Base-by-base conservation (phyloP, 1,140 invertebrate species). In the Alviniconcha marisindica region DNA sequence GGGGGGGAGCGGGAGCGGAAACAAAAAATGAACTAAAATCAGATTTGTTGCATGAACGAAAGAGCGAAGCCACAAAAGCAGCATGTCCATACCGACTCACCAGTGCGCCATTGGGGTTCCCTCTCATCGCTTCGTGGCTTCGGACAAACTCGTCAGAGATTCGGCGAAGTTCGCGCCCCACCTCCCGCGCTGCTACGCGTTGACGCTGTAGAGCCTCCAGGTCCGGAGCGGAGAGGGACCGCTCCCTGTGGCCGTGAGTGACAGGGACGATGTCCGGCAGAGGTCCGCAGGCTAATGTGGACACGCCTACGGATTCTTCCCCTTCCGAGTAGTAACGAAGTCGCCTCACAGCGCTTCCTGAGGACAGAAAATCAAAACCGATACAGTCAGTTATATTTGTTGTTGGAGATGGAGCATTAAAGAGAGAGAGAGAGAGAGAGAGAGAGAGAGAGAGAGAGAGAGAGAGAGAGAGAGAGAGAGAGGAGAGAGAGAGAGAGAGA, bases 221-320 rank as follows among this genome's bases (percentile, higher is more conserved):
- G 40, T 87, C 86, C 10, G 87, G 87, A 14, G 86, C 83, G n/a
- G 87, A 88, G n/a, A 88, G 74, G 0, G 85, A 87, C 28, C 87
- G 69, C 77, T 88, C 87, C 42, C 87, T 21, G 24, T 40, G 54
- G 24, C 76, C 73, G 10, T 66, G 77, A 15, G 40, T 56, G 40
- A 81, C 66, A 48, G 84, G 85, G 38, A 88, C 82, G 3, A 88
- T 71, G 80, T 88, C 87, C n/a, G 87, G 87, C 40, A 88, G 83
- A 14, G 86, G 84, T 31, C 84, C 84, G 33, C 40, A 38, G 24
- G 60, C 40, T 40, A 80, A 15, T 21, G 60, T n/a, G 15, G 56
- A 80, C 38, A 66, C 36, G 1, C 24, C 40, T 18, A 44, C 78
- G 0, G 78, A 51, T 51, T 84, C 85, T 31, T 85, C 86, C 12